Percentiles rank a stretch among this genome's conserved stretches.
phyloP scores from a whole-genome alignment of 2,797 vertebrate genomes.

The Alca torda region DNA sequence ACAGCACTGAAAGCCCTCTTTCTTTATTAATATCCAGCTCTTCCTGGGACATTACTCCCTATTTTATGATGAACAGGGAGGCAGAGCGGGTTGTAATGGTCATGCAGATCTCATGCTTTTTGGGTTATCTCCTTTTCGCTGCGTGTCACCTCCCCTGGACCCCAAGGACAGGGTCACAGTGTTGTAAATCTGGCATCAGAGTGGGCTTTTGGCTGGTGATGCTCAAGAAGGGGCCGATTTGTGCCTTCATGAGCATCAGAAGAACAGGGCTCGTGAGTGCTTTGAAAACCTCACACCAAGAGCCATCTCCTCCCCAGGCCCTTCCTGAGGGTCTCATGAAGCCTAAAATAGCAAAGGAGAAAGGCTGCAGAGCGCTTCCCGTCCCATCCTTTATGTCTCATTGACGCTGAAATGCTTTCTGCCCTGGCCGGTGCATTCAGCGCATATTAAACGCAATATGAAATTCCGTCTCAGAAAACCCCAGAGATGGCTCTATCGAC shows the following conservation, averaged over 20 bases:
- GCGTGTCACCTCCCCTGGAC: fast-evolving
- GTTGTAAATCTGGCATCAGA: background rate
- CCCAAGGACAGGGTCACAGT: background rate
- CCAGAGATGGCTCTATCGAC: slow-evolving; percentile 76
- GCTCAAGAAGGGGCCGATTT: background rate
- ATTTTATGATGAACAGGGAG: background rate
- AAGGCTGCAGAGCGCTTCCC: background rate
- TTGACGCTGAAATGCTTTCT: slow-evolving; percentile 41
- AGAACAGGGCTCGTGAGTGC: background rate
- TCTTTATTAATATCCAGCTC: slow-evolving; percentile 22
- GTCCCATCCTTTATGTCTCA: slow-evolving; percentile 37
- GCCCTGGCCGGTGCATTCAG: background rate
- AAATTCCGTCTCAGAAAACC: slow-evolving; percentile 71
- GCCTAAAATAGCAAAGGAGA: slow-evolving; percentile 31
- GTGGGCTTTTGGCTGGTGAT: background rate
- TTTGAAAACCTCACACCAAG: background rate
- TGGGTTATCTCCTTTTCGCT: background rate
- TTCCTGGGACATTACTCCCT: background rate
- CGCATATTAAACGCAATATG: slow-evolving; percentile 56
- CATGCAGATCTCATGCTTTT: background rate
- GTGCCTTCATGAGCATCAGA: background rate
- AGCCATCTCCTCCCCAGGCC: background rate
- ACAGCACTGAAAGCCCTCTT: background rate
- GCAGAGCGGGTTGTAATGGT: background rate
- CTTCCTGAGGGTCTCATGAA: background rate